Evolutionary conservation across 92 coral and sea anemone genomes (phyloP), one percentile per base, ranked within the genome.

Genomic region (Phenganax subtilis): DNA sequence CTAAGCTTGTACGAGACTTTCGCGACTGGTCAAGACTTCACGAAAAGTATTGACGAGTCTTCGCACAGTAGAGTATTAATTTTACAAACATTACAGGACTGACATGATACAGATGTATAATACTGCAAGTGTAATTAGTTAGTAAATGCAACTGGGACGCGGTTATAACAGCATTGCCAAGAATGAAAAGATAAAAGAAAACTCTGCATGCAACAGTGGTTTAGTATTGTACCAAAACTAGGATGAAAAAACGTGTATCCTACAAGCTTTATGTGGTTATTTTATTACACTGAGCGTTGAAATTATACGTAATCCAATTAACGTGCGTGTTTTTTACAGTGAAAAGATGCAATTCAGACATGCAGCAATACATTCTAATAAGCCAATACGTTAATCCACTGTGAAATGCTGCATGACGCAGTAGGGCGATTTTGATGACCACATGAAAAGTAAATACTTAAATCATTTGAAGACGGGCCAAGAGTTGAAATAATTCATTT

Each of bases 311-410:
- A 60, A 77, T 77, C 71, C 82, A 77, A 77, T 77, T 77, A 77
- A 37, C 15, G 47, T 57, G 29, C 54, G 25, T 27, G 12, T 64
- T 65, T 73, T 79, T 31, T 54, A 62, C 51, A 64, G 73, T 60
- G 47, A 79, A 79, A 74, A 63, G 74, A 79, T 79, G 83, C 63
- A 28, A 79, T 67, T 79, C 51, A 63, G 82, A 79, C 58, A 47
- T 37, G 47, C 67, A 79, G 56, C 65, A 79, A 79, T 79, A 60
- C 83, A 63, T 59, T 76, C 65, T 57, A 55, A 76, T 57, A 76
- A 69, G 69, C 30, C 81, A 76, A 57, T 64, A 54, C 58, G 44
- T 76, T 76, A 76, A 76, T 76, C 81, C 55, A 51, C 56, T 25
- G 31, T 76, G 54, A 17, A 28, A 59, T 59, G 28, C 80, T 58